Conservation (phyloP, 2,888 invertebrate genomes). For the Eupithecia inturbata region DNA sequence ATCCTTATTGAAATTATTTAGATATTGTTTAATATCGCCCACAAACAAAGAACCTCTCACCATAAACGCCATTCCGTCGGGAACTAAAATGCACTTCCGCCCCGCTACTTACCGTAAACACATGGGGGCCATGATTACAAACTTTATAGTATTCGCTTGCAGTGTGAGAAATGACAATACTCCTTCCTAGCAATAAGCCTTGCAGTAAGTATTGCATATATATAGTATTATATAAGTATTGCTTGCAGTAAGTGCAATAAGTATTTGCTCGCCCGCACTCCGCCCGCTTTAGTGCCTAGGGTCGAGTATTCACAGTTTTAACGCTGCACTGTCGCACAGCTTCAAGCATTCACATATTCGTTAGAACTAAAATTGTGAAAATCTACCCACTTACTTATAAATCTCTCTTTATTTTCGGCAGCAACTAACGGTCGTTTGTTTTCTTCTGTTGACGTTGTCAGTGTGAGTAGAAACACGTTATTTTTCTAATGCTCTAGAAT, state of each 20-base stretch:
- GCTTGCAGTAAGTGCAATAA: too few species aligned
- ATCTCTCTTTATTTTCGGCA: not conserved
- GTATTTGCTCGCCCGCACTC: not conserved
- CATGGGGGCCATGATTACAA: too few species aligned
- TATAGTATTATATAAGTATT: too few species aligned
- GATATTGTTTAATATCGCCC: too few species aligned
- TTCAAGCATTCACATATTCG: not conserved
- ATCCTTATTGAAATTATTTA: too few species aligned
- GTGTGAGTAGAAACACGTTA: not conserved
- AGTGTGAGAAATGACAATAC: not conserved
- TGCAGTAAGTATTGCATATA: too few species aligned
- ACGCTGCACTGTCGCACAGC: slow-evolving; percentile 2
- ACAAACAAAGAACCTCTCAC: too few species aligned
- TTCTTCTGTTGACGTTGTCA: not conserved
- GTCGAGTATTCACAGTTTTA: not conserved
- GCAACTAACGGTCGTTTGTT: not conserved
- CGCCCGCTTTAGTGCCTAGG: not conserved
- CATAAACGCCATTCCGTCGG: too few species aligned
- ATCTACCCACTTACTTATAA: not conserved
- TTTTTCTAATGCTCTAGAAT: too few species aligned
- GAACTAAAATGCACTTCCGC: too few species aligned
- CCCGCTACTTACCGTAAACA: too few species aligned
- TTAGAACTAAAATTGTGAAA: not conserved
- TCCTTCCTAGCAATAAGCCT: not conserved
- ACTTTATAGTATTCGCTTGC: not conserved